Conservation (phyloP, 2,113 vertebrate species). For the Carassius gibelio region DNA sequence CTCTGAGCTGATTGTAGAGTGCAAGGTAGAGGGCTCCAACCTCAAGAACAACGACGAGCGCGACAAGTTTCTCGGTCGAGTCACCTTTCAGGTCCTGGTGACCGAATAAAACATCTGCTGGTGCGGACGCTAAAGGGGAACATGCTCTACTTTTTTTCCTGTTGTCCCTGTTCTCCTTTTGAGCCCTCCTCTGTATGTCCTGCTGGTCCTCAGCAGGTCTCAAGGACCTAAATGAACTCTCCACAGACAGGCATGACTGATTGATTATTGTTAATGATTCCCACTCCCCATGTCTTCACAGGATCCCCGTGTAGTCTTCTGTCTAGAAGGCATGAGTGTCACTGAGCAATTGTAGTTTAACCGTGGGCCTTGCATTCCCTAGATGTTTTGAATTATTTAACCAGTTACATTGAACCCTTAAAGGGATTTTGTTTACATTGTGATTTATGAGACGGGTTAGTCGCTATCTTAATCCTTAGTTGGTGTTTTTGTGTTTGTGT, state of each 20-base stretch:
- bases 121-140: background rate
- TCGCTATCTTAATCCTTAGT: slow-evolving; percentile 52
- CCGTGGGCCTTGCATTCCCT: slow-evolving; percentile 5
- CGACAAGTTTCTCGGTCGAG: slow-evolving; percentile 95
- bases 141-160: slow-evolving; percentile 11
- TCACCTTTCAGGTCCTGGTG: slow-evolving; percentile 87
- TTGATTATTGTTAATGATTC: slow-evolving; percentile 27
- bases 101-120: slow-evolving; percentile 70
- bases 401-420: background rate
- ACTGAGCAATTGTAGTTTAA: slow-evolving; percentile 12
- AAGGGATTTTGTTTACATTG: slow-evolving; percentile 42
- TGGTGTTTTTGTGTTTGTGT: slow-evolving; percentile 76
- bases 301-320: background rate
- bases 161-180: background rate
- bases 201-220: slow-evolving; percentile 11
- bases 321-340: background rate
- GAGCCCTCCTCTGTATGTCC: background rate
- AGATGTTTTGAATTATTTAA: slow-evolving; percentile 19
- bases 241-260: slow-evolving; percentile 37
- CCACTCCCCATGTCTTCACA: background rate
- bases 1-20: slow-evolving; percentile 86
- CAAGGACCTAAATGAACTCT: background rate
- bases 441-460: slow-evolving; percentile 37
- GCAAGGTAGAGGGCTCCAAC: slow-evolving; percentile 86
- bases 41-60: slow-evolving; percentile 87